A percentile compares a stretch with the other conserved stretches of the same genome.
Conservation (phyloP, 2,888 invertebrate species). For the Drosophila imparisetae region DNA sequence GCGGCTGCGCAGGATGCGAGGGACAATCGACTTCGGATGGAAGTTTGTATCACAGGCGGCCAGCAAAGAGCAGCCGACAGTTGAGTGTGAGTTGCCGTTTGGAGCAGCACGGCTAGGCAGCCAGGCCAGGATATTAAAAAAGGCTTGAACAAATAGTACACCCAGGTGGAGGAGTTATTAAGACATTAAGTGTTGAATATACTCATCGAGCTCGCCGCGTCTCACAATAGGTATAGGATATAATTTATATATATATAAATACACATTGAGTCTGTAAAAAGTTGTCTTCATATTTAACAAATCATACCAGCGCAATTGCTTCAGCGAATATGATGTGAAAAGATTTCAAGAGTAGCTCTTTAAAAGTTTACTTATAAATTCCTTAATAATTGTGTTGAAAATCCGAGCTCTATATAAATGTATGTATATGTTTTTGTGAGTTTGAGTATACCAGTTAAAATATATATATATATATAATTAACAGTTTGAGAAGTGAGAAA, state of each 20-base stretch:
- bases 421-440: not conserved
- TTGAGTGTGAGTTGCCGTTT: constrained; percentile 70
- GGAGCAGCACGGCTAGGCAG: constrained; percentile 58
- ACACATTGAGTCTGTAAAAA: not conserved
- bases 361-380: not conserved
- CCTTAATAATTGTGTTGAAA: not conserved
- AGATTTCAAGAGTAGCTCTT: not conserved
- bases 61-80: constrained; percentile 53
- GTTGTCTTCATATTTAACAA: not conserved
- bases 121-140: constrained; percentile 27
- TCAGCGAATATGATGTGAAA: constrained; percentile 1
- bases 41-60: constrained; percentile 33
- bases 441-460: not conserved
- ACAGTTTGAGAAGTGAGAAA: constrained; percentile 15
- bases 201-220: constrained; percentile 43
- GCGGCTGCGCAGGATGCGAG: constrained; percentile 50
- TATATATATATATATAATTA: constrained; percentile 16
- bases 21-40: constrained; percentile 33
- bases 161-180: constrained; percentile 30
- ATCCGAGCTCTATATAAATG: not conserved
- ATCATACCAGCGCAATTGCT: not conserved
- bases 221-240: constrained; percentile 25
- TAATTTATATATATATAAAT: not conserved
- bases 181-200: constrained; percentile 45
- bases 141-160: constrained; percentile 31